Evolutionary conservation across 2,888 invertebrate species (phyloP), one percentile per base, ranked within the genome.

Genomic region (Erpobdella octoculata): DNA sequence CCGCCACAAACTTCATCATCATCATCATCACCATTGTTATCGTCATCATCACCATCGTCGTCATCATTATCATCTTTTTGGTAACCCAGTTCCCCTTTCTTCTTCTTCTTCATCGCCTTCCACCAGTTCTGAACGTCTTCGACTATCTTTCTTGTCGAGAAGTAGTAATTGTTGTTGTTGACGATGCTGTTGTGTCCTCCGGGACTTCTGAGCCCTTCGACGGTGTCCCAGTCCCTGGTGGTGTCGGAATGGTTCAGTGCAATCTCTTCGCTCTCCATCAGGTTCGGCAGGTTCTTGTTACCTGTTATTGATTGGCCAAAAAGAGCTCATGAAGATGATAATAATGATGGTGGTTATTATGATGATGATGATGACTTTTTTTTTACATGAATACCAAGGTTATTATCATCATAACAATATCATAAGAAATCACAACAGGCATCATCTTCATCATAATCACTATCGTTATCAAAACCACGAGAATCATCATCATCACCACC

Each of bases 191-290:
- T 41, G n/a, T n/a, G 46, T 15, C 46, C 46, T 1, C 31, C 35
- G n/a, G 31, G 35, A 12, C 33, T 62, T 12, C n/a, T 41, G n/a
- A n/a, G n/a, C 46, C 12, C 12, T 8, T 28, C 28, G n/a, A n/a
- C n/a, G 18, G n/a, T 31, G 18, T 62, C 35, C 12, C 12, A 9
- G 62, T 28, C 8, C 28, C 33, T 62, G 35, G 28, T 28, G 6
- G 35, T 6, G 8, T 62, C 62, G n/a, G 62, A 1, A 8, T 62
- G 31, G 25, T 33, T 31, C n/a, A 62, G 6, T 28, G 21, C 33
- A 36, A 74, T 71, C 74, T 78, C 76, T 71, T 75, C 74, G 75
- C 84, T 85, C 85, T 85, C 89, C 86, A 78, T 88, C 81, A 66
- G 88, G 84, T 81, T 89, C 85, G 79, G 79, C 33, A 81, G 76